Evolutionary conservation across 1,140 invertebrate species (phyloP).

Genomic region (Mizuhopecten yessoensis): DNA sequence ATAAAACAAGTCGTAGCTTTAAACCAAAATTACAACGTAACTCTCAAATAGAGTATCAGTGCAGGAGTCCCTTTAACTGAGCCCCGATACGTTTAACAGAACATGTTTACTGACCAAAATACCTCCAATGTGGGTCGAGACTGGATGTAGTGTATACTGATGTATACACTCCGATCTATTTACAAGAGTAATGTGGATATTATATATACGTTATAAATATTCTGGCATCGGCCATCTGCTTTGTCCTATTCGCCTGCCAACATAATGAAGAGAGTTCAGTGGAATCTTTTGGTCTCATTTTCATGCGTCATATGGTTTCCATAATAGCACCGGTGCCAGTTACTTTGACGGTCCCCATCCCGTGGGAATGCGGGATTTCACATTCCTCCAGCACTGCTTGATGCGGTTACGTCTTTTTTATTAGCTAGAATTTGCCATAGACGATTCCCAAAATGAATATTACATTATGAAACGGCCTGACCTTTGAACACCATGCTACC

Average conservation of each 20-base stretch:
- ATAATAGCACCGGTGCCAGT: neutral
- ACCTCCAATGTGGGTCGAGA: neutral
- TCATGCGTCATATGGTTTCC: slow-evolving; percentile 37
- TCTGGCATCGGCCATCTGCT: slow-evolving; percentile 13
- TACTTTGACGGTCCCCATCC: slow-evolving; percentile 2
- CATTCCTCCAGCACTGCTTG: neutral
- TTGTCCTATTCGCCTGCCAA: neutral
- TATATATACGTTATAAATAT: neutral
- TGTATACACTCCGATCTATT: neutral
- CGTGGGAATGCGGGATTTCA: neutral
- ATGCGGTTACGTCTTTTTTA: neutral
- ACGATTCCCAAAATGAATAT: neutral
- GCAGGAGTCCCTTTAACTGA: neutral
- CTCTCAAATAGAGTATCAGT: neutral
- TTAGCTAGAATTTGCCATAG: neutral
- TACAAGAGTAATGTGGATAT: neutral
- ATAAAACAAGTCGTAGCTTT: neutral
- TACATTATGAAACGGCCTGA: neutral
- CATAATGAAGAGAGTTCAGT: neutral
- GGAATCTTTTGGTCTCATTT: slow-evolving; percentile 26
- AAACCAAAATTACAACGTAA: neutral
- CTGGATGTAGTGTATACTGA: neutral
- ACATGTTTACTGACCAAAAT: neutral
- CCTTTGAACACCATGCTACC: neutral
- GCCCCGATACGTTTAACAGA: neutral